These are phyloP conservation scores for Cyanoderma ruficeps DNA, from an alignment of 2,113 vertebrate species.

Conservation along the genomic window DNA sequence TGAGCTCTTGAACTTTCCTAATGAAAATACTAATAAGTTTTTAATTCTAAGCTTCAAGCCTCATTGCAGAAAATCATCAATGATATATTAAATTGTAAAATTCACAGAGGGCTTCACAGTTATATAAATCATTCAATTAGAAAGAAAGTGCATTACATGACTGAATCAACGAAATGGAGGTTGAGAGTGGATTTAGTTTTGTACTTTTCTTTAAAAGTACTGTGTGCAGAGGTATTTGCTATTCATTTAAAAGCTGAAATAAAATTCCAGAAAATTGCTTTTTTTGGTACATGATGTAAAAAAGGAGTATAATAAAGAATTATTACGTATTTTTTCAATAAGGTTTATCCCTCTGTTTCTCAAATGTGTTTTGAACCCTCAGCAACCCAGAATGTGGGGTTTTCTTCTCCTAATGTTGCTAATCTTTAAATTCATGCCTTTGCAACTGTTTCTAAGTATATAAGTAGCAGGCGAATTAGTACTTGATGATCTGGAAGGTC, in stretches of 20 bases:
- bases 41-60: conserved; percentile 49
- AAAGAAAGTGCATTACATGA: background rate
- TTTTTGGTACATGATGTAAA: background rate
- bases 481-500: background rate
- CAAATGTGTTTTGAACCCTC: background rate
- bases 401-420: background rate
- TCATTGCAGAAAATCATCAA: conserved; percentile 27
- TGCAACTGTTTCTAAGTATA: background rate
- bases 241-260: background rate
- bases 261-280: background rate
- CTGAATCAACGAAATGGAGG: background rate
- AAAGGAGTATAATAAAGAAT: background rate
- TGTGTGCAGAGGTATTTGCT: background rate
- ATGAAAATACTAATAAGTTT: conserved; percentile 34
- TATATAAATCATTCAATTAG: conserved; percentile 48
- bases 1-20: conserved; percentile 37
- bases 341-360: background rate
- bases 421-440: background rate
- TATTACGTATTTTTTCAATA: background rate
- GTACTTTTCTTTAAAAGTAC: background rate
- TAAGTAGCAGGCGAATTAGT: background rate
- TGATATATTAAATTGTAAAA: conserved; percentile 30
- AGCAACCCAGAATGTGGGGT: background rate
- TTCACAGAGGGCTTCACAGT: conserved; percentile 5
- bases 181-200: background rate